A percentile compares a stretch with the other conserved stretches of the same genome.
Conservation (phyloP, 2,888 invertebrate species). For the Antheraea assamensis region DNA sequence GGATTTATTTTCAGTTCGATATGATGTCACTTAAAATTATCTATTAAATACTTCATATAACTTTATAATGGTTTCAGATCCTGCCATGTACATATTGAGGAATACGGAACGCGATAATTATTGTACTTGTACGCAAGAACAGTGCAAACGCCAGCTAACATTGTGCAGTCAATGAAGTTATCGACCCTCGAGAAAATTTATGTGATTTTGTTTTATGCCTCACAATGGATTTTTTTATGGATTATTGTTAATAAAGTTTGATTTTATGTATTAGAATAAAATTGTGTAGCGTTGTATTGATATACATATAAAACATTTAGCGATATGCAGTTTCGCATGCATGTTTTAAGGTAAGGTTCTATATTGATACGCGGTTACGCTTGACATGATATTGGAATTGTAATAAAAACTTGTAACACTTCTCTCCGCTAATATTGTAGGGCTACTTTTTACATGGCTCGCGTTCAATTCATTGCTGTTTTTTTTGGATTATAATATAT, state of each 20-base stretch:
- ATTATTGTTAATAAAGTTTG: not conserved
- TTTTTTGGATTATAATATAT: constrained; percentile 19
- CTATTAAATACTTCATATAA: not conserved
- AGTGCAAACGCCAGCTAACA: constrained; percentile 10
- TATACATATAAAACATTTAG: not conserved
- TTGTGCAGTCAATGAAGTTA: constrained; percentile 12
- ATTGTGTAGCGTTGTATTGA: no score
- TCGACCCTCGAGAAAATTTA: not conserved
- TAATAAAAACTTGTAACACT: constrained; percentile 1
- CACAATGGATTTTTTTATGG: not conserved
- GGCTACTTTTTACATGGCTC: constrained; percentile 40
- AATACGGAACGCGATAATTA: constrained; percentile 3
- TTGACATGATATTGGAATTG: constrained; percentile 11
- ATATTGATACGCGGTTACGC: not conserved
- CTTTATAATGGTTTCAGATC: constrained; percentile 26
- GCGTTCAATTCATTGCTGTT: constrained; percentile 37
- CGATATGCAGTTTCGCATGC: not conserved
- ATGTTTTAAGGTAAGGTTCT: no score
- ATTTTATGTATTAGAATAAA: no score
- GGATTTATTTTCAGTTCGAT: not conserved
- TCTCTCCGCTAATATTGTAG: constrained; percentile 15
- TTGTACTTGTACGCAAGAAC: constrained; percentile 17
- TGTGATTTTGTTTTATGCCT: not conserved
- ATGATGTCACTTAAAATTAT: not conserved
- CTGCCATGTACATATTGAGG: constrained; percentile 29